Conservation (phyloP, 2,113 vertebrate genomes). For the Hippocampus guttulatus region DNA sequence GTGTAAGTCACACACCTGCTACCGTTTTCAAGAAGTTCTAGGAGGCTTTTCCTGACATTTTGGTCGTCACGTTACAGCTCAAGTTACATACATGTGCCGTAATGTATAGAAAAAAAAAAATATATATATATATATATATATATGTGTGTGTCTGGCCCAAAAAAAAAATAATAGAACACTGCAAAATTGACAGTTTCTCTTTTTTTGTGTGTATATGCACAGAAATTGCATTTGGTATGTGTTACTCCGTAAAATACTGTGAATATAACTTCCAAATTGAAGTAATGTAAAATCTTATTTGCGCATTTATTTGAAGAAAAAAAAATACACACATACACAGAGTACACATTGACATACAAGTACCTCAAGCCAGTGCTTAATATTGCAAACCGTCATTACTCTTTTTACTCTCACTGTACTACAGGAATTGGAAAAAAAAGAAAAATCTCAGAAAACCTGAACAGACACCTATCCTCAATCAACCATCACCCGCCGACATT, state of each 20-base stretch:
- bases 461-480: conserved; percentile 29
- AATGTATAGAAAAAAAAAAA: no score
- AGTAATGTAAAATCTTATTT: no score
- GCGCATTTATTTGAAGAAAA: no score
- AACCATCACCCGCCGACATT: conserved; percentile 22
- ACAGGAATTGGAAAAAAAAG: background rate
- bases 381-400: background rate
- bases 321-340: background rate
- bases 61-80: background rate
- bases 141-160: no score
- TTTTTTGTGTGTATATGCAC: no score
- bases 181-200: no score
- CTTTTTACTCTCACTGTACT: background rate
- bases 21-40: background rate
- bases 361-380: background rate
- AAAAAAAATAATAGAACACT: no score
- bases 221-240: no score
- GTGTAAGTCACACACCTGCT: background rate
- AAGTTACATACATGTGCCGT: no score
- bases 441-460: background rate
- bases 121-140: no score
- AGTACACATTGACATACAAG: background rate
- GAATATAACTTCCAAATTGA: no score
- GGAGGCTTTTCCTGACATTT: background rate
- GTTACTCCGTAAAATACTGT: no score